phyloP scores from a whole-genome alignment of 2,797 vertebrate genomes.

The Dallia pectoralis region DNA sequence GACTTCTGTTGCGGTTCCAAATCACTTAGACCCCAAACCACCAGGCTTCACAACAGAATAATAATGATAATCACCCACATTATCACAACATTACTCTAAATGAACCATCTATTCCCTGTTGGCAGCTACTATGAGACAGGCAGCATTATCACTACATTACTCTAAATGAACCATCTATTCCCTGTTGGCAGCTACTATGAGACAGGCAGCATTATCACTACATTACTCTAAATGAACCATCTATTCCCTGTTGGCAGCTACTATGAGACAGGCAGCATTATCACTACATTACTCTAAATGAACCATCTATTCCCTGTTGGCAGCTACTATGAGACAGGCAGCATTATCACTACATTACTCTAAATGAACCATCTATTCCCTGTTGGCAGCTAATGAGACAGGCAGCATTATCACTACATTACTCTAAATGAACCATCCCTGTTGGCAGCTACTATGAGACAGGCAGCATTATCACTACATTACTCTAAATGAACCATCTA shows the following conservation, averaged over 20 bases:
- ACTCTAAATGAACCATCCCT: background rate
- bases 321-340: constrained; percentile 93
- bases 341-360: too few species aligned
- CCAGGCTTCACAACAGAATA: background rate
- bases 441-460: constrained; percentile 88
- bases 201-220: constrained; percentile 92
- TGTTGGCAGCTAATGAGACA: constrained; percentile 85
- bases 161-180: background rate
- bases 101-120: too few species aligned
- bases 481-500: too few species aligned
- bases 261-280: constrained; percentile 93
- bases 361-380: too few species aligned
- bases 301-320: background rate
- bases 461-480: constrained; percentile 91
- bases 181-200: constrained; percentile 83
- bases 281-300: too few species aligned
- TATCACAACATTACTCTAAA: background rate
- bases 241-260: constrained; percentile 70
- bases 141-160: background rate
- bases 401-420: constrained; percentile 94
- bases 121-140: too few species aligned
- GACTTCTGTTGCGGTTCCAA: background rate
- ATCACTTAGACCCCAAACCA: background rate
- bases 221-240: too few species aligned
- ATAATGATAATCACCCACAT: too few species aligned